These are phyloP conservation scores for Ryuthela nishihirai DNA, from an alignment of 2,888 invertebrate species.

Conservation along the genomic window DNA sequence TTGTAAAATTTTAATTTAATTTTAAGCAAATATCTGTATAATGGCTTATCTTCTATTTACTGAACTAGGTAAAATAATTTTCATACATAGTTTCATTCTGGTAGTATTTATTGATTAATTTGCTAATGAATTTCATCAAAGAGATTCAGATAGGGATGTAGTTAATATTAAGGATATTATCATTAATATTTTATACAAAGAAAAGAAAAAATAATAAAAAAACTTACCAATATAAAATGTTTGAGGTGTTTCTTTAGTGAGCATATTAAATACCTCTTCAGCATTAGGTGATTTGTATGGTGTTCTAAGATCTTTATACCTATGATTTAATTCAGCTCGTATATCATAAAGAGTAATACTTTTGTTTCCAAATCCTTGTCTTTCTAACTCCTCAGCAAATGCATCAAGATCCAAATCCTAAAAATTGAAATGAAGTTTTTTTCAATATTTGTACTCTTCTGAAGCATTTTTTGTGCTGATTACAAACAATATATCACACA, in stretches of 20 bases:
- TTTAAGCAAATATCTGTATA: no score
- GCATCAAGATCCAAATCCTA: conserved; percentile 93
- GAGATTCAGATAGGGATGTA: no score
- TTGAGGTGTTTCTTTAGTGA: conserved; percentile 94
- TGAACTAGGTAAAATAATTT: no score
- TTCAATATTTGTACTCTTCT: no score
- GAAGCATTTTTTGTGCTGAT: no score
- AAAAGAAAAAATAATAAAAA: not conserved
- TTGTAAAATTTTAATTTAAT: no score
- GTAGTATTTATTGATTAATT: not conserved
- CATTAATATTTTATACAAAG: no score
- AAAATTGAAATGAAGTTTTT: no score
- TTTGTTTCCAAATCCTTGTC: conserved; percentile 68
- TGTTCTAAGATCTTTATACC: conserved; percentile 84
- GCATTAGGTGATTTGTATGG: conserved; percentile 72
- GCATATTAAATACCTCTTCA: conserved; percentile 87
- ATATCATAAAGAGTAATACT: conserved; percentile 93
- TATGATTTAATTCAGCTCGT: conserved; percentile 85
- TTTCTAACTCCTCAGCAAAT: conserved; percentile 93
- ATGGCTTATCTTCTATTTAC: no score
- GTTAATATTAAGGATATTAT: no score
- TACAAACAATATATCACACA: no score
- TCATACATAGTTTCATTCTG: not conserved
- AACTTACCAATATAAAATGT: conserved; percentile 81
- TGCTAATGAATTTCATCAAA: no score